Percentiles rank a stretch among this genome's conserved stretches.
These are phyloP conservation scores for Calameuta pallipes DNA, from an alignment of 2,888 invertebrate genomes.

Conservation along the genomic window DNA sequence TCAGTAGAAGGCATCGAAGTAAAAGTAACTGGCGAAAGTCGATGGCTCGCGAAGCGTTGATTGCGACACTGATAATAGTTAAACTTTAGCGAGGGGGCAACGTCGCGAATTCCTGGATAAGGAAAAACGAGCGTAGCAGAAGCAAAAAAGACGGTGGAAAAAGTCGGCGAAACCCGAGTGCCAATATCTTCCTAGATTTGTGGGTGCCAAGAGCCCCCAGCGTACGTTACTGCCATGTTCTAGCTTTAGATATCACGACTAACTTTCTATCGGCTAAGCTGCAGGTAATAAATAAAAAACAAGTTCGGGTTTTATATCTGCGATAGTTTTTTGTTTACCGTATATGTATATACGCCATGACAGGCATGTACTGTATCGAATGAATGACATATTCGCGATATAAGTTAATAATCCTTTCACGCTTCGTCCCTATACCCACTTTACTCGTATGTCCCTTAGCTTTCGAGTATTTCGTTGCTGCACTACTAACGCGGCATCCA, in stretches of 20 bases:
- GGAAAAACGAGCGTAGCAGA: background rate
- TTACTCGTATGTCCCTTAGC: background rate
- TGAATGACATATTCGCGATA: background rate
- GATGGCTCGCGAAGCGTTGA: conserved; percentile 38
- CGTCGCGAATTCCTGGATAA: background rate
- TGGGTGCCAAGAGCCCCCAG: conserved; percentile 38
- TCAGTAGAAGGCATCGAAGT: background rate
- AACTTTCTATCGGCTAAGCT: conserved; percentile 43
- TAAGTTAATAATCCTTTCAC: background rate
- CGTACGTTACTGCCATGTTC: conserved; percentile 22
- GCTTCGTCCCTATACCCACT: background rate
- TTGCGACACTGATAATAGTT: conserved; percentile 47
- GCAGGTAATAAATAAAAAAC: conserved; percentile 45
- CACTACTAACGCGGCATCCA: background rate
- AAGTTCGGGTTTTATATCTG: background rate
- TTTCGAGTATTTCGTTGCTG: background rate
- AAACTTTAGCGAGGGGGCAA: conserved; percentile 31
- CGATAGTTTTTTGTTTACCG: background rate
- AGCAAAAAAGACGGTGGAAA: conserved; percentile 10
- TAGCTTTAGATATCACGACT: conserved; percentile 31
- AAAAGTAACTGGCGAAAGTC: conserved; percentile 9
- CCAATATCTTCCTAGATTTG: conserved; percentile 54
- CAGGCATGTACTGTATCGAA: background rate
- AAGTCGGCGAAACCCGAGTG: conserved; percentile 33
- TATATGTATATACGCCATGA: background rate